Evolutionary conservation across 2,888 invertebrate genomes (phyloP).

Genomic region (Megalurothrips usitatus): DNA sequence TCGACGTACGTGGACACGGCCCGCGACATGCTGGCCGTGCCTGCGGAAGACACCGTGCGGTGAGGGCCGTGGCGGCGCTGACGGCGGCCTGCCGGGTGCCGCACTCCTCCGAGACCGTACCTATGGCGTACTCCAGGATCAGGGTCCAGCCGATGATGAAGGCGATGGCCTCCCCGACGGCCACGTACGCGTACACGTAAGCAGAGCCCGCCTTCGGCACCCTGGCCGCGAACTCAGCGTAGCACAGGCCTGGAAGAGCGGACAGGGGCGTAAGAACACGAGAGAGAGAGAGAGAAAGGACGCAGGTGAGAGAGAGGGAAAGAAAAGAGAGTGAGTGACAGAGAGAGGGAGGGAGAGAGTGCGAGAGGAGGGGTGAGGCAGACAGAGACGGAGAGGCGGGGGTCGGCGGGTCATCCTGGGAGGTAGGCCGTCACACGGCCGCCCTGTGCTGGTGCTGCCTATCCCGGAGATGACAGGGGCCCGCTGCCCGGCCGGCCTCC

Average conservation of each 20-base stretch:
- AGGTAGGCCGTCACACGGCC: no score
- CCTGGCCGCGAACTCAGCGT: conserved; percentile 35
- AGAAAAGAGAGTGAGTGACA: no score
- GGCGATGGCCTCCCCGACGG: conserved; percentile 46
- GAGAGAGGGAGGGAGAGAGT: no score
- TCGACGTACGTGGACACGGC: conserved; percentile 70
- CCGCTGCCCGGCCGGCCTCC: background rate
- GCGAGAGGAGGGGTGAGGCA: no score
- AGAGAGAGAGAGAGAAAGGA: background rate
- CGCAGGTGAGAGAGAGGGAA: no score
- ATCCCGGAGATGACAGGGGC: no score
- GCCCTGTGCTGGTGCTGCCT: no score
- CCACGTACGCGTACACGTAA: conserved; percentile 36
- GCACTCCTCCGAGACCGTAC: conserved; percentile 51
- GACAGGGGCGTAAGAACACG: background rate
- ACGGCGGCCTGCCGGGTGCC: no score
- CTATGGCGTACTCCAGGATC: conserved; percentile 72
- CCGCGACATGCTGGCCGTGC: conserved; percentile 70
- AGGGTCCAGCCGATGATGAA: conserved; percentile 82
- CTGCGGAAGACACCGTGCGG: conserved; percentile 45
- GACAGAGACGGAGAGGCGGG: background rate
- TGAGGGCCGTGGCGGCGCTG: no score
- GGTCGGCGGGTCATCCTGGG: background rate
- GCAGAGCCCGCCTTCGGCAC: conserved; percentile 36
- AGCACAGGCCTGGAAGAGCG: conserved; percentile 35